These are phyloP conservation scores for Laspeyria flexula DNA, from an alignment of 2,888 invertebrate genomes.

Conservation along the genomic window DNA sequence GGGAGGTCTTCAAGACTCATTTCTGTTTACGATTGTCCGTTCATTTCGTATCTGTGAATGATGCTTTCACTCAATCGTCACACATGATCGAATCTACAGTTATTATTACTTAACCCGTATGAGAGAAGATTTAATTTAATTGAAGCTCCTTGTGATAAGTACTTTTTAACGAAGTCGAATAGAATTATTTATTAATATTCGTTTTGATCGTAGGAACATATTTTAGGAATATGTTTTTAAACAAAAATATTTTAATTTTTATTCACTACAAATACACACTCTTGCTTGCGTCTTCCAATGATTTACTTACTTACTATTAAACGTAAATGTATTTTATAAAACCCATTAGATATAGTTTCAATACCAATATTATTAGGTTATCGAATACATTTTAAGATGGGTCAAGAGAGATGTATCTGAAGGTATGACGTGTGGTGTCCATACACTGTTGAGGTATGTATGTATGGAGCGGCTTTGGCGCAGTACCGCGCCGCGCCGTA, in stretches of 20 bases:
- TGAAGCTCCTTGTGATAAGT: constrained; percentile 54
- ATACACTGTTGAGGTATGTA: background rate
- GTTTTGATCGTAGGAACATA: too few relatives aligned
- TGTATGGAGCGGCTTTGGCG: constrained; percentile 6
- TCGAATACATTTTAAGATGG: background rate
- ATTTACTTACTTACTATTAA: too few relatives aligned
- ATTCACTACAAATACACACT: too few relatives aligned
- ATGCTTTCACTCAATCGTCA: constrained; percentile 20
- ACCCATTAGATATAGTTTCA: too few relatives aligned
- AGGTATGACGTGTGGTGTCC: constrained; percentile 13
- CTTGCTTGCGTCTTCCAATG: too few relatives aligned
- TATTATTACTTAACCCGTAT: constrained; percentile 57
- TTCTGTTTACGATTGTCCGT: constrained; percentile 25
- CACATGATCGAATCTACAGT: constrained; percentile 26
- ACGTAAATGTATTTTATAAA: too few relatives aligned
- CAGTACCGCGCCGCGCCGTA: constrained; percentile 39
- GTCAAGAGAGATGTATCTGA: constrained; percentile 4
- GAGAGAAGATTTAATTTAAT: constrained; percentile 69
- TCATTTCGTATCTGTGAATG: constrained; percentile 14
- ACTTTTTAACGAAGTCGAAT: constrained; percentile 74
- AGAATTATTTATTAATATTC: constrained; percentile 62
- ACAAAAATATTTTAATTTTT: too few relatives aligned
- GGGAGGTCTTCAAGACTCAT: constrained; percentile 40
- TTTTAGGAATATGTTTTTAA: too few relatives aligned
- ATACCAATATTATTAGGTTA: background rate